Percentiles rank a stretch among this genome's conserved stretches.
Evolutionary conservation across 2,113 vertebrate genomes (phyloP).

Genomic region (Erythrolamprus reginae): DNA sequence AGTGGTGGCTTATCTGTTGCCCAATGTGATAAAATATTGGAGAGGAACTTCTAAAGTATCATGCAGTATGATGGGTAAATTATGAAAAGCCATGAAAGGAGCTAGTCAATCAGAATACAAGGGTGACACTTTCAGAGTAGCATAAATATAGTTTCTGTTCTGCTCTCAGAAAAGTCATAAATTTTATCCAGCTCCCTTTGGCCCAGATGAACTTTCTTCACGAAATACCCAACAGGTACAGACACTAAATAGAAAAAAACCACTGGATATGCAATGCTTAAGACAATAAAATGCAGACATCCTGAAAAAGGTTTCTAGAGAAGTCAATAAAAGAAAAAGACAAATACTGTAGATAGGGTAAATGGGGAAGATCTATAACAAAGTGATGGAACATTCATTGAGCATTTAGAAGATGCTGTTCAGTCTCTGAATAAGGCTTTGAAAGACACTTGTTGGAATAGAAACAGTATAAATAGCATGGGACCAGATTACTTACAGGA

Average conservation of each 20-base stretch:
- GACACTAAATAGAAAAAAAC: background rate
- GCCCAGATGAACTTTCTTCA: background rate
- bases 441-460: background rate
- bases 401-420: background rate
- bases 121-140: background rate
- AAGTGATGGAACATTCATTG: background rate
- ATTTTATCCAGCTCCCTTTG: background rate
- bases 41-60: background rate
- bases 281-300: background rate
- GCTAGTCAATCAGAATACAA: constrained; percentile 10
- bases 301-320: background rate
- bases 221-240: background rate
- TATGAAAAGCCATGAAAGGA: background rate
- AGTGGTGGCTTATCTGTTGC: background rate
- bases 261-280: background rate
- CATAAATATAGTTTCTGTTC: background rate
- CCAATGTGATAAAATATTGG: background rate
- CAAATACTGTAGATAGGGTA: background rate
- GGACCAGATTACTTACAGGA: too few relatives aligned
- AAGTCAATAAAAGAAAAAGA: background rate
- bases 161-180: background rate
- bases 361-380: background rate
- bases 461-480: background rate
- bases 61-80: background rate
- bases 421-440: background rate